Evolutionary conservation across 2,888 invertebrate species (phyloP), one percentile per base, ranked within the genome.

Genomic region (Phymatocera aterrima): DNA sequence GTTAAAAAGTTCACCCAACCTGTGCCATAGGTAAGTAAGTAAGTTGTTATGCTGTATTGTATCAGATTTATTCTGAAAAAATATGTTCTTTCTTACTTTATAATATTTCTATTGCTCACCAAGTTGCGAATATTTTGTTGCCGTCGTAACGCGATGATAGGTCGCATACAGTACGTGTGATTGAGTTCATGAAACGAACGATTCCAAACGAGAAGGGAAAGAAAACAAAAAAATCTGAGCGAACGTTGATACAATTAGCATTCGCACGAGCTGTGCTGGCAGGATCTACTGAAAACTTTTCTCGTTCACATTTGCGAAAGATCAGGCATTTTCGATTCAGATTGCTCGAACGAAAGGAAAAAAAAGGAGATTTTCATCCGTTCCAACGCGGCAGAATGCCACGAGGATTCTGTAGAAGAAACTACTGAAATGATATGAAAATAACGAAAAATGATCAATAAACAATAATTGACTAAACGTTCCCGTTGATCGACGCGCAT

Each of bases 1-100:
- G n/a, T n/a, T n/a, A n/a, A n/a, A n/a, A 15, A 28, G 68, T 68
- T 68, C n/a, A 68, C 15, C 68, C 68, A 43, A 40, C 43, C 68
- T n/a, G n/a, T n/a, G n/a, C n/a, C n/a, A n/a, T n/a, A n/a, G n/a
- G n/a, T n/a, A n/a, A n/a, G n/a, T n/a, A n/a, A n/a, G n/a, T n/a
- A n/a, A n/a, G n/a, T n/a, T n/a, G n/a, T n/a, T n/a, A n/a, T n/a
- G 68, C 46, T 15, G 40, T n/a, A 68, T 68, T 68, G 10, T 24
- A 68, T 68, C 43, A 43, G 60, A 68, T 68, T 68, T 28, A 68
- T 68, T 68, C 43, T 8, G 21, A 24, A 12, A 6, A 15, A 68
- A 43, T 54, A 15, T n/a, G n/a, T 28, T 60, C n/a, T 15, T n/a
- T n/a, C 18, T 18, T n/a, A 10, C 51, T 51, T 15, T n/a, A 15